Conservation (phyloP, 2,113 vertebrate species). For the Neogale vison region DNA sequence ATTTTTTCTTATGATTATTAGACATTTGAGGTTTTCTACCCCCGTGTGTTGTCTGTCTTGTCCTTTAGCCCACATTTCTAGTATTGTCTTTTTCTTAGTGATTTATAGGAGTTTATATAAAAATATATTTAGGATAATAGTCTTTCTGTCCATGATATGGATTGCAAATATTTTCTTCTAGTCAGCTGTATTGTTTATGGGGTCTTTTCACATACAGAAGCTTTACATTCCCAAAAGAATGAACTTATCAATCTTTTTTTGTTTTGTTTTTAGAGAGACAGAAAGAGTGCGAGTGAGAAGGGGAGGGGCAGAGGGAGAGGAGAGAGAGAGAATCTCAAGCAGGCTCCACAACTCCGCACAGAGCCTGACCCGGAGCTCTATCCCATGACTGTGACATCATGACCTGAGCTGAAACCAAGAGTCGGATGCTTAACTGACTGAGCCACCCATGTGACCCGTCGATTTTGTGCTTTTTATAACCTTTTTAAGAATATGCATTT, state of each 20-base stretch:
- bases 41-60: background rate
- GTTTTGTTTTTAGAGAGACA: background rate
- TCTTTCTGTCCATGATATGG: background rate
- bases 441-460: background rate
- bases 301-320: background rate
- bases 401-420: background rate
- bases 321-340: background rate
- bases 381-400: background rate
- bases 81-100: background rate
- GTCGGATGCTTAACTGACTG: background rate
- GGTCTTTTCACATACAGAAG: background rate
- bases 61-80: background rate
- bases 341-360: background rate
- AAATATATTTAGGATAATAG: background rate
- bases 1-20: background rate
- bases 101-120: background rate
- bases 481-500: background rate
- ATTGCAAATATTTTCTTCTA: background rate
- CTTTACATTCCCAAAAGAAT: background rate
- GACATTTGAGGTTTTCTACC: background rate
- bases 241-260: background rate
- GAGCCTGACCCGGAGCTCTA: background rate
- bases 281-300: background rate
- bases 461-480: background rate
- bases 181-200: background rate